These are phyloP conservation scores for Cichlasoma orientale DNA, from an alignment of 2,797 vertebrate genomes.

Conservation along the genomic window DNA sequence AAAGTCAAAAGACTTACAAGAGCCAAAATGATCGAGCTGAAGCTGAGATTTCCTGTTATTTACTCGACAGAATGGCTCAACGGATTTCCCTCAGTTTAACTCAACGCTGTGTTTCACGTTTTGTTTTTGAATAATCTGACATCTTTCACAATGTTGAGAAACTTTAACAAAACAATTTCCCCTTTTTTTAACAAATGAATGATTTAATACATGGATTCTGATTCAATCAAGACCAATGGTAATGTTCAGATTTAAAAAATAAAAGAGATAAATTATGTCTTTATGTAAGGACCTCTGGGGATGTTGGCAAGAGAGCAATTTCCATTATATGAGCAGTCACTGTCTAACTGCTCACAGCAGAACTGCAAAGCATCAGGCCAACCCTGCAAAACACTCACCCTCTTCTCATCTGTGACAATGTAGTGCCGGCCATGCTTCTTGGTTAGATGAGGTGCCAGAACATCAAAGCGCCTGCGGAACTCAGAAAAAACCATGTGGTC, in stretches of 20 bases:
- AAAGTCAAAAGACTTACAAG: not conserved
- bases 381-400: constrained; percentile 78
- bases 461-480: constrained; percentile 94
- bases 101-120: not conserved
- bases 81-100: not conserved
- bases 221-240: not conserved
- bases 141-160: not conserved
- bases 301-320: not conserved
- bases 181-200: not conserved
- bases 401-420: constrained; percentile 92
- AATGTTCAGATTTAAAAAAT: no score
- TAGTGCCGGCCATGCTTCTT: constrained; percentile 96
- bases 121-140: not conserved
- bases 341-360: not conserved
- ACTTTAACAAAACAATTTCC: not conserved
- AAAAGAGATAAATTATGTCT: not conserved
- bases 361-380: not conserved
- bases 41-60: not conserved
- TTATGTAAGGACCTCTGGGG: not conserved
- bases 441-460: constrained; percentile 92
- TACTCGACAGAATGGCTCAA: not conserved
- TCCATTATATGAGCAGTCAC: not conserved
- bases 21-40: not conserved
- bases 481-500: constrained; percentile 98
- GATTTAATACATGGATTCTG: not conserved